Percentiles rank a stretch among this genome's conserved stretches.
Conservation (phyloP, 2,888 invertebrate species). For the Pseudoips prasinana region DNA sequence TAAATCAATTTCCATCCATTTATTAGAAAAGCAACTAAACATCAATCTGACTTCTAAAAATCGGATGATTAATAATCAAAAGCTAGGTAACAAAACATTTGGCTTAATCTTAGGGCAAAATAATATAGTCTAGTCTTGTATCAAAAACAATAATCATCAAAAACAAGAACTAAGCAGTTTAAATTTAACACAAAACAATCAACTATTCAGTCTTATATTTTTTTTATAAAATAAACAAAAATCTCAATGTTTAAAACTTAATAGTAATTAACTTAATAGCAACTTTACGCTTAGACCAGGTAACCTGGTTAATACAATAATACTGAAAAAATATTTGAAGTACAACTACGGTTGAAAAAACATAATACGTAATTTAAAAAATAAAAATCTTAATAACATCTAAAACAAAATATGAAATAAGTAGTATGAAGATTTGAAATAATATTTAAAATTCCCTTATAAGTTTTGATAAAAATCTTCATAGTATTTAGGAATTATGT, state of each 20-base stretch:
- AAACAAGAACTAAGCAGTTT: conserved; percentile 1
- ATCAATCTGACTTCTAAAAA: too few species aligned
- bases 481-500: conserved; percentile 21
- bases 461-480: conserved; percentile 17
- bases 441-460: conserved; percentile 8
- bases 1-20: too few species aligned
- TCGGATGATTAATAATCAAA: conserved; percentile 1
- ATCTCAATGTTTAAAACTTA: too few species aligned
- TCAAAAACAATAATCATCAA: conserved; percentile 4
- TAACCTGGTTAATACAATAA: conserved; percentile 3
- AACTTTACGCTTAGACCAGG: too few species aligned
- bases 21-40: neutral
- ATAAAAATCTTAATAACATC: too few species aligned
- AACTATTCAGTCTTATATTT: too few species aligned
- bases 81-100: conserved; percentile 1
- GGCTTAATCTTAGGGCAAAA: too few species aligned
- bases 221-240: too few species aligned
- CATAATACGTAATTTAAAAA: too few species aligned
- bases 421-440: too few species aligned
- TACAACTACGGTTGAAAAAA: neutral
- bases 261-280: too few species aligned
- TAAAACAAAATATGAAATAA: too few species aligned
- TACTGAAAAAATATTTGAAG: conserved; percentile 6
- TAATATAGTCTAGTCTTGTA: conserved; percentile 4
- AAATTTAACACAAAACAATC: neutral